A percentile compares a stretch with the other conserved stretches of the same genome.
These are phyloP conservation scores for Neoascia interrupta DNA, from an alignment of 2,888 invertebrate species.

Conservation along the genomic window DNA sequence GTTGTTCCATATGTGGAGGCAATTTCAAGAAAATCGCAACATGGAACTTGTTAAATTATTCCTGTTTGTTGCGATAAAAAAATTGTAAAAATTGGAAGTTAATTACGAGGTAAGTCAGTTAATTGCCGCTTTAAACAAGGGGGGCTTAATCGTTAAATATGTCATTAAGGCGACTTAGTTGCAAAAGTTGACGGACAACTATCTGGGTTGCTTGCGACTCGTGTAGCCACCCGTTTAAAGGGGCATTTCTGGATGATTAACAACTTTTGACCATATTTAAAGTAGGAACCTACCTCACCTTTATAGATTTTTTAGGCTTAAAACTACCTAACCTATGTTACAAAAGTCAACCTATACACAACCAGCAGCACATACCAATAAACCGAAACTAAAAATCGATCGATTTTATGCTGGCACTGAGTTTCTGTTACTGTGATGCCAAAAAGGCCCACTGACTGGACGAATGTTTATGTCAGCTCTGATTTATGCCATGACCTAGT, in stretches of 20 bases:
- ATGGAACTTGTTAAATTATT: conserved; percentile 21
- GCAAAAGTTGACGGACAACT: too few relatives aligned
- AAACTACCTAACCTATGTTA: too few relatives aligned
- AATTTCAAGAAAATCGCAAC: conserved; percentile 27
- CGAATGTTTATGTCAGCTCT: neutral
- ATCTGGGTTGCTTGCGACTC: too few relatives aligned
- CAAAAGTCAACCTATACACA: too few relatives aligned
- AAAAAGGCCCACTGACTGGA: conserved; percentile 1
- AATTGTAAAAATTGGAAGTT: conserved; percentile 24
- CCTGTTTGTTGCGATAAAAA: conserved; percentile 26
- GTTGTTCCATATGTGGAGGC: neutral
- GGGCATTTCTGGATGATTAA: too few relatives aligned
- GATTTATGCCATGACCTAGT: conserved; percentile 21
- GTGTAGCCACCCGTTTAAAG: too few relatives aligned
- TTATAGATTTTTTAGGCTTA: too few relatives aligned
- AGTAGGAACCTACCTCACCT: too few relatives aligned
- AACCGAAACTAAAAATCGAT: conserved; percentile 41
- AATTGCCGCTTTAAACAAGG: too few relatives aligned
- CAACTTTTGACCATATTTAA: too few relatives aligned
- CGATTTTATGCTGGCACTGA: conserved; percentile 1
- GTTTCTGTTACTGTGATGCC: neutral
- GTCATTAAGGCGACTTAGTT: too few relatives aligned
- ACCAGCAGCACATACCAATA: conserved; percentile 1
- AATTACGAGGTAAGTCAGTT: conserved; percentile 20
- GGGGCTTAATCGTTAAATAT: too few relatives aligned